Percentiles rank a stretch among this genome's conserved stretches.
Evolutionary conservation across 2,797 vertebrate genomes (phyloP).

Genomic region (Cyclopterus lumpus): DNA sequence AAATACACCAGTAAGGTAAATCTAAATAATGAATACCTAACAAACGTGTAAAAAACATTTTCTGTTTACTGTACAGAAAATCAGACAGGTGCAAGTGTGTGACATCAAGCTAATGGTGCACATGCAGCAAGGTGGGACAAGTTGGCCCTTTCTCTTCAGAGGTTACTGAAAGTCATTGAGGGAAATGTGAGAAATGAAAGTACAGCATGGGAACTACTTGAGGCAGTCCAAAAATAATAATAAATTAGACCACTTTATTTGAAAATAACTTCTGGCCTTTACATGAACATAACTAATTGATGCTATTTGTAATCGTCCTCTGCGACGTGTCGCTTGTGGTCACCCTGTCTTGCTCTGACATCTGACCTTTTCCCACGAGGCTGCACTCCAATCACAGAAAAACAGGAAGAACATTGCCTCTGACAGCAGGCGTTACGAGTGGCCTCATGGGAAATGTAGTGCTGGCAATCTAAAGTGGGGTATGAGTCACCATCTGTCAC

Average conservation of each 20-base stretch:
- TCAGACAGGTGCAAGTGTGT: neutral
- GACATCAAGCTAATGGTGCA: neutral
- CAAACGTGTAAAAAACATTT: neutral
- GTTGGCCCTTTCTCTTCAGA: neutral
- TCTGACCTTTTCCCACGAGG: slow-evolving; percentile 72
- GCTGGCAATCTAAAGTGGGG: slow-evolving; percentile 74
- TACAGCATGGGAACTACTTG: neutral
- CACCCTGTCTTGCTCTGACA: slow-evolving; percentile 59
- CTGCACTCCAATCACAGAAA: slow-evolving; percentile 73
- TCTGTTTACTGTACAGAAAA: neutral
- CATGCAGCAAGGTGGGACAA: neutral
- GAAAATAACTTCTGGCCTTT: slow-evolving; percentile 18
- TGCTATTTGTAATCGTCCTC: slow-evolving; percentile 41
- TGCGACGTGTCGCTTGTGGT: slow-evolving; percentile 48
- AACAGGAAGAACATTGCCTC: slow-evolving; percentile 77
- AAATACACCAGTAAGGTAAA: neutral
- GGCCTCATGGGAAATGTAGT: slow-evolving; percentile 85
- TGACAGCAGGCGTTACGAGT: slow-evolving; percentile 79
- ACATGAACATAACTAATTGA: slow-evolving; percentile 36
- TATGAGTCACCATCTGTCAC: slow-evolving; percentile 83
- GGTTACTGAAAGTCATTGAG: slow-evolving; percentile 30
- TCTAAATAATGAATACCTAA: neutral
- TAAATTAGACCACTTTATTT: slow-evolving; percentile 7
- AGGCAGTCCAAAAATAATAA: neutral
- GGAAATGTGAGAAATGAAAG: slow-evolving; percentile 19